A percentile compares a stretch with the other conserved stretches of the same genome.
These are phyloP conservation scores for Tachina lurida DNA, from an alignment of 2,888 invertebrate species.

Conservation along the genomic window DNA sequence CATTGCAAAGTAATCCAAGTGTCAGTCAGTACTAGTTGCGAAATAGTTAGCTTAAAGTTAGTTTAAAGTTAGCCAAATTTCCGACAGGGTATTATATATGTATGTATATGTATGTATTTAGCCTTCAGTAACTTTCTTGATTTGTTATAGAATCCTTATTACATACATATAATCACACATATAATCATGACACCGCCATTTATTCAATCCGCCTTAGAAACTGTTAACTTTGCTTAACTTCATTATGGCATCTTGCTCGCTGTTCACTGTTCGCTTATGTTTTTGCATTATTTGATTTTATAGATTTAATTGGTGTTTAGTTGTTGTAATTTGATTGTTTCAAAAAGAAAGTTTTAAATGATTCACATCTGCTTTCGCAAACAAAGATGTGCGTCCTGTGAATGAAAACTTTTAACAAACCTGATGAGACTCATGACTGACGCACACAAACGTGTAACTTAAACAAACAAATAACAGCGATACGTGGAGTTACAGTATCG, in stretches of 20 bases:
- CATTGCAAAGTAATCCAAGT: no score
- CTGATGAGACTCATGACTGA: constrained; percentile 36
- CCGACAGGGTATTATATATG: no score
- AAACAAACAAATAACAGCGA: constrained; percentile 16
- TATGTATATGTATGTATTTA: not conserved
- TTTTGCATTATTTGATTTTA: constrained; percentile 59
- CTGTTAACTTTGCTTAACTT: constrained; percentile 22
- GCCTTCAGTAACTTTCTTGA: constrained; percentile 4
- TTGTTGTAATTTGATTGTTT: constrained; percentile 67
- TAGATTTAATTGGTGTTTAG: constrained; percentile 69
- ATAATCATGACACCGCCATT: not conserved
- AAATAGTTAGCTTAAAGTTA: no score
- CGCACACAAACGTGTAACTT: constrained; percentile 9
- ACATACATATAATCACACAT: not conserved
- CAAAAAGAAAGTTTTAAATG: constrained; percentile 50
- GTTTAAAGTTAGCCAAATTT: no score
- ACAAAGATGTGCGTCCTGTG: constrained; percentile 13
- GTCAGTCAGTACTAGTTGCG: no score
- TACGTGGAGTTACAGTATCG: not conserved
- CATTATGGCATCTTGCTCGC: constrained; percentile 6
- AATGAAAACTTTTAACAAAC: constrained; percentile 36
- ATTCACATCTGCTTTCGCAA: constrained; percentile 42
- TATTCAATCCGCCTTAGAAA: constrained; percentile 17
- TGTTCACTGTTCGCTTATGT: not conserved
- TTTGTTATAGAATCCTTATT: not conserved